Conservation (phyloP, 2,113 vertebrate genomes). For the Pluvianellus socialis region DNA sequence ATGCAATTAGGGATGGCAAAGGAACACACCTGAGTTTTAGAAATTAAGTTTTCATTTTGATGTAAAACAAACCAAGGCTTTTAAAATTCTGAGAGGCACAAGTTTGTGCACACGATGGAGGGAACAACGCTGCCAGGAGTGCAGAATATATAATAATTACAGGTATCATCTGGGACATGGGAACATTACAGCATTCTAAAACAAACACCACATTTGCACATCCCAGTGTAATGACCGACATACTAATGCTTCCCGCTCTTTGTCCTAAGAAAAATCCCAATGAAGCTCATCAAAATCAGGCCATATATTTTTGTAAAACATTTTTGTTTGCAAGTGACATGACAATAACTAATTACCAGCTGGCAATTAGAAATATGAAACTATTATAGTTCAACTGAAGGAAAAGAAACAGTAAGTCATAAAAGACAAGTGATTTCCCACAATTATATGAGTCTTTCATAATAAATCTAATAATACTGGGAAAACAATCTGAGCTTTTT, state of each 20-base stretch:
- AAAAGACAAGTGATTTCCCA: not conserved
- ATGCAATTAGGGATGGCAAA: not conserved
- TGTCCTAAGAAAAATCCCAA: not conserved
- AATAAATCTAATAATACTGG: not conserved
- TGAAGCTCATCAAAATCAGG: not conserved
- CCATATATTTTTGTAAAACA: not conserved
- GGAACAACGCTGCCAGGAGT: not conserved
- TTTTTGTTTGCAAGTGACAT: conserved; percentile 17
- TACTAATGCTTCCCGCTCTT: not conserved
- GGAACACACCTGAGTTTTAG: not conserved
- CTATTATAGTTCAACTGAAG: not conserved
- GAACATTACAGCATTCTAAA: not conserved
- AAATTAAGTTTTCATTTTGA: conserved; percentile 30
- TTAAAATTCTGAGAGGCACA: conserved; percentile 12
- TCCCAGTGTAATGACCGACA: not conserved
- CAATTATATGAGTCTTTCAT: not conserved
- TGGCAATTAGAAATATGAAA: not conserved
- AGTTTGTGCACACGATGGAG: not conserved
- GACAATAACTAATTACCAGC: conserved; percentile 21
- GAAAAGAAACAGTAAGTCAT: not conserved
- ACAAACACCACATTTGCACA: not conserved
- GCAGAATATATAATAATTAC: not conserved
- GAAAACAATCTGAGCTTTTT: conserved; percentile 24
- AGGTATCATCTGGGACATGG: not conserved
- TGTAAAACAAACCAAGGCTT: not conserved